Conservation (phyloP, 2,888 invertebrate genomes). For the Drosophila kanekoi region DNA sequence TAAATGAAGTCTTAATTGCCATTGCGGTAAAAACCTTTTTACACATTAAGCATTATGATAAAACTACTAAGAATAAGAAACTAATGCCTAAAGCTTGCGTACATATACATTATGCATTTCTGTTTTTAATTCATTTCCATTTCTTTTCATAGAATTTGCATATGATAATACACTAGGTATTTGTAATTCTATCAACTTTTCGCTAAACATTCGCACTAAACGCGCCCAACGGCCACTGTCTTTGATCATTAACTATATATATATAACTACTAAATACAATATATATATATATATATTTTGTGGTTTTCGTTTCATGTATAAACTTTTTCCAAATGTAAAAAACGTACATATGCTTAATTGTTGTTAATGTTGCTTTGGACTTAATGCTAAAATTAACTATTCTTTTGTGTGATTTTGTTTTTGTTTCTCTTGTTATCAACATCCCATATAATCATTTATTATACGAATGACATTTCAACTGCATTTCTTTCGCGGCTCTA, state of each 20-base stretch:
- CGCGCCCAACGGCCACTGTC: constrained; percentile 33
- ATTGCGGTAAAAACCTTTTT: constrained; percentile 54
- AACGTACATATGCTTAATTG: constrained; percentile 59
- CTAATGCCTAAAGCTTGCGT: constrained; percentile 52
- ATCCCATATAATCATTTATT: constrained; percentile 42
- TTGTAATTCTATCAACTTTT: constrained; percentile 32
- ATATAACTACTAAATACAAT: constrained; percentile 17
- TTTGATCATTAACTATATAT: constrained; percentile 65
- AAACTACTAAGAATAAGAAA: constrained; percentile 61
- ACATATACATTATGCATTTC: constrained; percentile 29
- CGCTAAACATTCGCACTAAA: constrained; percentile 43
- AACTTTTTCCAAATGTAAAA: constrained; percentile 78
- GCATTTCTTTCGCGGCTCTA: constrained; percentile 30
- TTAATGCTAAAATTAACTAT: constrained; percentile 50
- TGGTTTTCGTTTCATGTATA: constrained; percentile 54
- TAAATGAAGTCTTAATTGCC: constrained; percentile 23
- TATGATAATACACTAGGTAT: constrained; percentile 43
- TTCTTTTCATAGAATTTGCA: constrained; percentile 34
- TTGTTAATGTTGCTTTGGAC: constrained; percentile 23
- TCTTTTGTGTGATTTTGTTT: constrained; percentile 23
- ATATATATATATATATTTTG: constrained; percentile 1
- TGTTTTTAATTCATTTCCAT: constrained; percentile 22
- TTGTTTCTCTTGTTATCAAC: constrained; percentile 24
- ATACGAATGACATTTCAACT: constrained; percentile 42
- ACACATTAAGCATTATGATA: constrained; percentile 56